Conservation (phyloP, 2,113 vertebrate species). For the Engraulis encrasicolus region DNA sequence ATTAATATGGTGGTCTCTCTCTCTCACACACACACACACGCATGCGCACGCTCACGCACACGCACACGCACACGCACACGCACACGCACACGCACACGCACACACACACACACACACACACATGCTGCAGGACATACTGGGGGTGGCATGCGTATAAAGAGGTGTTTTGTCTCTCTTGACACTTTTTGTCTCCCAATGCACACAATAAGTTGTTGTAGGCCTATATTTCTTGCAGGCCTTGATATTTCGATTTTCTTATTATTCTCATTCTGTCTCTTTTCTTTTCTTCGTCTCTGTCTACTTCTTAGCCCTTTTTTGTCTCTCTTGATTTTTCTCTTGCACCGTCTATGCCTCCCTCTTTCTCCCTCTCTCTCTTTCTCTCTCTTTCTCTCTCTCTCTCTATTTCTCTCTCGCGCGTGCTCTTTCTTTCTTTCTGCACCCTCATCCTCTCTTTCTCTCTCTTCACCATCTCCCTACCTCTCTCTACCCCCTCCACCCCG, state of each 20-base stretch:
- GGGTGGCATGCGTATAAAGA: no score
- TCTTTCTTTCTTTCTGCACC: constrained; percentile 1
- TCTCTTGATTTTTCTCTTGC: neutral
- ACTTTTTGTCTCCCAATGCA: constrained; percentile 41
- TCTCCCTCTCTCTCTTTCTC: no score
- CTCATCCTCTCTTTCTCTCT: neutral
- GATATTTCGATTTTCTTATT: no score
- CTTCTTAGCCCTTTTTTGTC: neutral
- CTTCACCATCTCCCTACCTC: neutral
- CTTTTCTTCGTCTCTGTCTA: neutral
- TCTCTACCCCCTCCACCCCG: no score
- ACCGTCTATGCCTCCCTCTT: no score
- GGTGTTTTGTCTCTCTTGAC: neutral
- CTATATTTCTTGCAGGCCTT: no score
- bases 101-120: neutral
- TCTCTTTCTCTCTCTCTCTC: neutral
- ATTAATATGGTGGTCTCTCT: constrained; percentile 1
- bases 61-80: neutral
- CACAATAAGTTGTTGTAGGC: neutral
- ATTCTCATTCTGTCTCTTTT: neutral
- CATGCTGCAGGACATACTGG: no score
- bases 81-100: no score
- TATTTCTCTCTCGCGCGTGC: neutral
- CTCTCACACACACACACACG: neutral
- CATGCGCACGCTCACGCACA: neutral